phyloP scores from a whole-genome alignment of 2,113 vertebrate genomes.

The Gnathonemus echidnorhynchus region DNA sequence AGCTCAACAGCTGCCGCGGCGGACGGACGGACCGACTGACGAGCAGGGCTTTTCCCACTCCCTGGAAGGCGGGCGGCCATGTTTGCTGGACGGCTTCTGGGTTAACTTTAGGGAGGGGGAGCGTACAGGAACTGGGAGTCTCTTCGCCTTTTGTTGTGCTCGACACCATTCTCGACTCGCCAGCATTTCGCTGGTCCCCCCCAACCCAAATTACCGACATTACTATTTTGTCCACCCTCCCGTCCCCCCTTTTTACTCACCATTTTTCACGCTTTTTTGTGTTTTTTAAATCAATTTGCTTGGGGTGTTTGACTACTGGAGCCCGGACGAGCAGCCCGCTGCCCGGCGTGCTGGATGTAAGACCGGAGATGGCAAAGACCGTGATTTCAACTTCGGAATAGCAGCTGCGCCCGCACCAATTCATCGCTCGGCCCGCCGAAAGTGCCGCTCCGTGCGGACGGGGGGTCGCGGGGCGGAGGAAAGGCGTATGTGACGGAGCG shows the following conservation, averaged over 20 bases:
- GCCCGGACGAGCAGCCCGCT: background rate
- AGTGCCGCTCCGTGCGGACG: background rate
- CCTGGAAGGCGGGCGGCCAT: constrained; percentile 24
- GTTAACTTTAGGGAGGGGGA: constrained; percentile 18
- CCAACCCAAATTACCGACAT: background rate
- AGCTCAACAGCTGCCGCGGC: background rate
- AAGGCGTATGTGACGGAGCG: constrained; percentile 21
- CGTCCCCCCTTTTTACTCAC: background rate
- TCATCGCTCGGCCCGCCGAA: background rate
- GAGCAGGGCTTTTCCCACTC: constrained; percentile 10
- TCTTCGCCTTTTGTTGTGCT: constrained; percentile 19
- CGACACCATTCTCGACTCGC: background rate
- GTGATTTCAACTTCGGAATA: constrained; percentile 22
- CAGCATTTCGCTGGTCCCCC: background rate
- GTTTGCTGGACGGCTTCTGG: constrained; percentile 20
- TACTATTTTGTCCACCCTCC: background rate
- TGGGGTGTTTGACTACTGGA: background rate
- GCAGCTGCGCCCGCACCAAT: background rate
- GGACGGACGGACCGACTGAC: background rate
- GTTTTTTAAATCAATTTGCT: background rate
- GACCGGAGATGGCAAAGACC: constrained; percentile 21
- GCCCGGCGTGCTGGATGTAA: constrained; percentile 5
- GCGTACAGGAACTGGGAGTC: constrained; percentile 16
- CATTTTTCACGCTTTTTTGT: constrained; percentile 12
- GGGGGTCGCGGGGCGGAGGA: background rate